These are phyloP conservation scores for Macquaria ambigua DNA, from an alignment of 2,113 vertebrate species.

Conservation along the genomic window DNA sequence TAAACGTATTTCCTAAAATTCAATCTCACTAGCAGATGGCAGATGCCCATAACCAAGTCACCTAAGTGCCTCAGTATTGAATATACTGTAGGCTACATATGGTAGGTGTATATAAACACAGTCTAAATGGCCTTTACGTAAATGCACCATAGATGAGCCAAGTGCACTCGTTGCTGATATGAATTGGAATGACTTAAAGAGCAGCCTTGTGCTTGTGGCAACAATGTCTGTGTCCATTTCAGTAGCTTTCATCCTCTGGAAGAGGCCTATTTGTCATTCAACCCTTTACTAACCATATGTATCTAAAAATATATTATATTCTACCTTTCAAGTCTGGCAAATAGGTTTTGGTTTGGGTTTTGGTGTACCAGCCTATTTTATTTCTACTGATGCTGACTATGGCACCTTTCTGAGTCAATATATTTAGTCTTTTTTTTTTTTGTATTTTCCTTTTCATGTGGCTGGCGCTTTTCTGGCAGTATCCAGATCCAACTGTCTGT, in stretches of 20 bases:
- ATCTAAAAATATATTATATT: background rate
- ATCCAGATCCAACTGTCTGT: conserved; percentile 16
- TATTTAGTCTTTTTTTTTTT: background rate
- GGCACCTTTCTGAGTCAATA: conserved; percentile 4
- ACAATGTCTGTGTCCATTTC: conserved; percentile 12
- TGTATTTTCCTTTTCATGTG: background rate
- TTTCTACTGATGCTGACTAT: background rate
- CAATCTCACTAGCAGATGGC: conserved; percentile 18
- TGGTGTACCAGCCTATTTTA: background rate
- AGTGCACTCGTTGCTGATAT: background rate
- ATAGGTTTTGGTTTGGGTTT: background rate
- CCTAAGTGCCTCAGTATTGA: conserved; percentile 7
- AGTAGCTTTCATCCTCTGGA: background rate
- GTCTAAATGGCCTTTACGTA: conserved; percentile 3
- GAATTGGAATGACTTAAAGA: conserved; percentile 2
- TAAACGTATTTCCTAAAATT: background rate
- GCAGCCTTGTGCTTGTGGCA: conserved; percentile 8
- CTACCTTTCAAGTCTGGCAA: background rate
- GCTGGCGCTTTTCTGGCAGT: background rate
- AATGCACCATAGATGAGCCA: background rate
- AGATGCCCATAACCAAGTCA: conserved; percentile 1
- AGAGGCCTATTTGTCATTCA: background rate
- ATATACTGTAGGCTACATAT: background rate
- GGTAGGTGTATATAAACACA: background rate
- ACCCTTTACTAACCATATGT: background rate